Percentiles rank a stretch among this genome's conserved stretches.
These are phyloP conservation scores for Betta splendens DNA, from an alignment of 2,797 vertebrate species.

Conservation along the genomic window DNA sequence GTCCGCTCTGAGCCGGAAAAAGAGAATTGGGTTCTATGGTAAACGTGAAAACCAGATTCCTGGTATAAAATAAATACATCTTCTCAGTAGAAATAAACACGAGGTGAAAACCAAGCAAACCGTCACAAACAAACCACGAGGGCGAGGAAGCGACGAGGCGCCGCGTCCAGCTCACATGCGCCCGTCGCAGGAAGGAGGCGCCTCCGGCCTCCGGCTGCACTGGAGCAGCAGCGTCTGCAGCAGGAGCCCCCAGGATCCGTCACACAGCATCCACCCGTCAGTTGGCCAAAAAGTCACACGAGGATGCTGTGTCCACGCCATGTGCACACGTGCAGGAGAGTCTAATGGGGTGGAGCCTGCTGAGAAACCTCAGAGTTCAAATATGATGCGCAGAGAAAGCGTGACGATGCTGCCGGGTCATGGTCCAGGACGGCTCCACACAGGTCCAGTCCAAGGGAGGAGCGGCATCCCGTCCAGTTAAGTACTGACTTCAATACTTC, in stretches of 20 bases:
- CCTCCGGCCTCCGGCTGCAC: slow-evolving; percentile 35
- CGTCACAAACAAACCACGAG: slow-evolving; percentile 45
- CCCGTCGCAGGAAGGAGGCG: slow-evolving; percentile 48
- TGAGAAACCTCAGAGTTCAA: slow-evolving; percentile 18
- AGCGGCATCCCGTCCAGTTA: slow-evolving; percentile 77
- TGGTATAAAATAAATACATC: slow-evolving; percentile 80
- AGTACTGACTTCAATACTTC: slow-evolving; percentile 65
- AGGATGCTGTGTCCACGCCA: slow-evolving; percentile 38
- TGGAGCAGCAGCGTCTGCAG: slow-evolving; percentile 49
- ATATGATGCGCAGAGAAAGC: slow-evolving; percentile 34
- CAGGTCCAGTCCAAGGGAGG: slow-evolving; percentile 50
- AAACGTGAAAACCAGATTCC: slow-evolving; percentile 67
- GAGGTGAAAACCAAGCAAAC: slow-evolving; percentile 55
- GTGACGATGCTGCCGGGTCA: slow-evolving; percentile 44
- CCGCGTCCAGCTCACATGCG: slow-evolving; percentile 69
- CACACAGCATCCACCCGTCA: slow-evolving; percentile 37
- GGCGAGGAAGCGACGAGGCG: slow-evolving; percentile 35
- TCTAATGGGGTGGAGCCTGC: too few species aligned
- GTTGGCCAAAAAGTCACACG: slow-evolving; percentile 29
- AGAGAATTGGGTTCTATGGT: slow-evolving; percentile 52
- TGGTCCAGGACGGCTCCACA: slow-evolving; percentile 47
- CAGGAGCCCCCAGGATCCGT: slow-evolving; percentile 38
- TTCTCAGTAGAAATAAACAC: slow-evolving; percentile 69
- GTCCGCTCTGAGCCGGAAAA: slow-evolving; percentile 44
- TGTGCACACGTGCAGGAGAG: slow-evolving; percentile 53